phyloP scores from a whole-genome alignment of 2,113 vertebrate species.

The Ciconia maguari region DNA sequence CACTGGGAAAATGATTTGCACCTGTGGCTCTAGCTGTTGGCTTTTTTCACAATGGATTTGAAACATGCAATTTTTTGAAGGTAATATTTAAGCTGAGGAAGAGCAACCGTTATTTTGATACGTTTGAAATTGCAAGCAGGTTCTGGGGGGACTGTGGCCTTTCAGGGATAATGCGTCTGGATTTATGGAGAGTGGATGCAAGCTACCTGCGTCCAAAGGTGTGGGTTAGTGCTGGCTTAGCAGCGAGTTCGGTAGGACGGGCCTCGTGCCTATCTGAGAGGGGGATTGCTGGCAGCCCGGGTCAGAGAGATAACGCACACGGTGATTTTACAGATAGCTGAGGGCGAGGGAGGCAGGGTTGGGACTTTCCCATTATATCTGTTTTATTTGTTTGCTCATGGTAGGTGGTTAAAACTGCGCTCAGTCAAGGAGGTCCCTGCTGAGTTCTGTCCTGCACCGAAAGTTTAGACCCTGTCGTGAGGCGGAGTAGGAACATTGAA shows the following conservation, averaged over 20 bases:
- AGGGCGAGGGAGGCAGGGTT: background rate
- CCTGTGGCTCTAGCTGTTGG: background rate
- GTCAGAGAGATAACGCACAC: background rate
- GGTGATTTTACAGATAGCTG: background rate
- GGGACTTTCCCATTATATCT: background rate
- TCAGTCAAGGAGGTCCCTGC: background rate
- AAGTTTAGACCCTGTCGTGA: background rate
- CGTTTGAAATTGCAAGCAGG: accelerated
- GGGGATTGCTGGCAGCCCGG: background rate
- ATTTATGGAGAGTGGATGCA: background rate
- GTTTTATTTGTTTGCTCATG: background rate
- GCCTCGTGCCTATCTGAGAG: background rate
- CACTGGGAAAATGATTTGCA: accelerated
- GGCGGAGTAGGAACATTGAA: background rate
- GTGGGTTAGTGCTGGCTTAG: background rate
- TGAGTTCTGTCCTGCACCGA: background rate
- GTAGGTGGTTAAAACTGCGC: background rate
- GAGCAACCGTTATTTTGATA: accelerated
- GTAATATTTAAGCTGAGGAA: background rate
- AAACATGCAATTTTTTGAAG: background rate
- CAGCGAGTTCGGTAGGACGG: background rate
- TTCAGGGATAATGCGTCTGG: background rate
- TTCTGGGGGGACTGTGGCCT: background rate
- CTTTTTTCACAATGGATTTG: background rate
- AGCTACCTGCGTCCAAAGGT: accelerated